phyloP scores from a whole-genome alignment of 2,888 invertebrate species.

The Scaptodrosophila latifasciaeformis region DNA sequence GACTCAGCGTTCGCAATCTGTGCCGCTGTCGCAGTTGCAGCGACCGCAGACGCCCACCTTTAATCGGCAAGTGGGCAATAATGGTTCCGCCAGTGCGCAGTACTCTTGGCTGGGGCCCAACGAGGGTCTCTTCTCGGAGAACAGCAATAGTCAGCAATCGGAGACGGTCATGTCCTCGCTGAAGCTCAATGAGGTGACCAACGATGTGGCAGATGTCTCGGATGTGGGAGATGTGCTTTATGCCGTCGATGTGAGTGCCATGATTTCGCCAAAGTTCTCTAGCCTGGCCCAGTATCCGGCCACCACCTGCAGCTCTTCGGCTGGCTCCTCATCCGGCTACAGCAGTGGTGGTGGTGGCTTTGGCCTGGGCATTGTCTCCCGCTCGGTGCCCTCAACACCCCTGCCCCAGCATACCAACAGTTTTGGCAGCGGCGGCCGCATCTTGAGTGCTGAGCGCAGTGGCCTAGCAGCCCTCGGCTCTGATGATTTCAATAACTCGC shows the following conservation, averaged over 20 bases:
- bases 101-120: no score
- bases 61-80: slow-evolving; percentile 47
- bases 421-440: slow-evolving; percentile 29
- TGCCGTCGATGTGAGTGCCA: slow-evolving; percentile 65
- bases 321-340: slow-evolving; percentile 70
- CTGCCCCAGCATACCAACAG: slow-evolving; percentile 75
- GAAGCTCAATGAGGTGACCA: slow-evolving; percentile 46
- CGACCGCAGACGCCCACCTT: slow-evolving; percentile 67
- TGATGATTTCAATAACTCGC: slow-evolving; percentile 32
- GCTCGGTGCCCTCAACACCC: slow-evolving; percentile 83
- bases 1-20: slow-evolving; percentile 83
- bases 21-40: slow-evolving; percentile 78
- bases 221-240: slow-evolving; percentile 54
- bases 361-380: slow-evolving; percentile 75
- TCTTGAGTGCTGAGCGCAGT: slow-evolving; percentile 11
- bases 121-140: slow-evolving; percentile 61
- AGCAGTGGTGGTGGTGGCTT: slow-evolving; percentile 60
- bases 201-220: slow-evolving; percentile 46
- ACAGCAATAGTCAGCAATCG: slow-evolving; percentile 66
- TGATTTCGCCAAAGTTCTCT: slow-evolving; percentile 66
- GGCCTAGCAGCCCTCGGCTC: slow-evolving; percentile 11
- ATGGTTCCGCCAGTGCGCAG: no score
- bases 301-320: slow-evolving; percentile 67
- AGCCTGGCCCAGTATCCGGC: slow-evolving; percentile 56
- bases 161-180: slow-evolving; percentile 29